Percentiles rank a stretch among this genome's conserved stretches.
These are phyloP conservation scores for Hesperophylax magnus DNA, from an alignment of 1,140 invertebrate species.

Conservation along the genomic window DNA sequence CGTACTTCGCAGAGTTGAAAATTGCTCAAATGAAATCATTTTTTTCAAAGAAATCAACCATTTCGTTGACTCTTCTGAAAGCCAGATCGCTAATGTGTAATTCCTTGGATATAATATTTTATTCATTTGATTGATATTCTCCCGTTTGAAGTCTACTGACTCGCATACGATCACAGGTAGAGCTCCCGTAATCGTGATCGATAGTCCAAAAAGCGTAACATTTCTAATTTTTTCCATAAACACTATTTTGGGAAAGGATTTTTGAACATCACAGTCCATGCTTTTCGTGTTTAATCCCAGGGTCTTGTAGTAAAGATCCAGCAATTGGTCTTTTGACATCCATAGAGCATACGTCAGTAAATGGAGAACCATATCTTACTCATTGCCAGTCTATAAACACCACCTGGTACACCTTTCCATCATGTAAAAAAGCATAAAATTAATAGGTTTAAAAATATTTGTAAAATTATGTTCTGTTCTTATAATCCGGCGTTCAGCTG, in stretches of 20 bases:
- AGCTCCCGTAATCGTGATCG: neutral
- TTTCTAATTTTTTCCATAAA: constrained; percentile 35
- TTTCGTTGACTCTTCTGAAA: no score
- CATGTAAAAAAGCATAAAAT: constrained; percentile 45
- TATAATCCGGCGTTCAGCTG: no score
- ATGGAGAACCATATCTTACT: constrained; percentile 31
- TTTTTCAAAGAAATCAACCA: no score
- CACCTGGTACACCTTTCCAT: constrained; percentile 31
- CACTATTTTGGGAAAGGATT: constrained; percentile 31
- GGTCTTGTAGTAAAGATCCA: constrained; percentile 45
- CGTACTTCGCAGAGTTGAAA: no score
- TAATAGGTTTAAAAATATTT: no score
- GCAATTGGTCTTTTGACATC: constrained; percentile 22
- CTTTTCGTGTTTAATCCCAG: neutral
- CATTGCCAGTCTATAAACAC: constrained; percentile 51
- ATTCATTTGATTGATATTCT: no score
- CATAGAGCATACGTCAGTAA: constrained; percentile 42
- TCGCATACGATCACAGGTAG: constrained; percentile 32
- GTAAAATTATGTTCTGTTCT: no score
- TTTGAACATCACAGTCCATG: constrained; percentile 34
- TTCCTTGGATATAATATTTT: no score
- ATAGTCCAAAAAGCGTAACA: constrained; percentile 30
- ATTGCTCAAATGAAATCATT: no score
- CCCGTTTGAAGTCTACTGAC: neutral
- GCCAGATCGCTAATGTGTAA: no score